These are phyloP conservation scores for Xanthorhoe designata DNA, from an alignment of 2,888 invertebrate genomes.

Conservation along the genomic window DNA sequence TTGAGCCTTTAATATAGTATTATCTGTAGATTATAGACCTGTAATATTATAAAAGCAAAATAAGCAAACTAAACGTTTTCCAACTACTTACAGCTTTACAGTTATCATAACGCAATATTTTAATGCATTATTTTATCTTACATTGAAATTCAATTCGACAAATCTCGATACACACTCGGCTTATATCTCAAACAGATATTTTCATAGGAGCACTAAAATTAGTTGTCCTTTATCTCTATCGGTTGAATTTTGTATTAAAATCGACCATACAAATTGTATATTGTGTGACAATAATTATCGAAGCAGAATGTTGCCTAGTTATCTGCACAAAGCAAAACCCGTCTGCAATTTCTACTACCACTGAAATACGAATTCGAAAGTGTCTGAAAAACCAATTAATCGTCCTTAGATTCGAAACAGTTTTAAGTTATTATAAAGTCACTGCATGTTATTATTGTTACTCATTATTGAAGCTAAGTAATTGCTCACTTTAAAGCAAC, in stretches of 20 bases:
- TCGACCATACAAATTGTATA: conserved; percentile 55
- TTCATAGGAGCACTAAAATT: conserved; percentile 39
- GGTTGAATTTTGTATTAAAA: conserved; percentile 45
- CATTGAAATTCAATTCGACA: conserved; percentile 35
- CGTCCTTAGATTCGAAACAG: not conserved
- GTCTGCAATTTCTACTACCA: conserved; percentile 47
- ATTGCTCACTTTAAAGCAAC: too few species aligned
- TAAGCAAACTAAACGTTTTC: conserved; percentile 2
- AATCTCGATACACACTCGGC: conserved; percentile 30
- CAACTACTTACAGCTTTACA: not conserved
- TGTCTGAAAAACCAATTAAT: not conserved
- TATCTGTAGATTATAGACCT: conserved; percentile 2
- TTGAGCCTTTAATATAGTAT: conserved; percentile 28
- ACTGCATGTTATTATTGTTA: not conserved
- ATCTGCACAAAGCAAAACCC: conserved; percentile 59
- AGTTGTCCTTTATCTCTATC: conserved; percentile 39
- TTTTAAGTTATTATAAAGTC: not conserved
- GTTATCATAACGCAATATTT: conserved; percentile 1
- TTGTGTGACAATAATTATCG: conserved; percentile 62
- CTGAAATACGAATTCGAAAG: conserved; percentile 23
- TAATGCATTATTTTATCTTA: conserved; percentile 24
- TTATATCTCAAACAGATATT: conserved; percentile 37
- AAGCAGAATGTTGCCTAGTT: conserved; percentile 56
- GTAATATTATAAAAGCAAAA: not conserved
- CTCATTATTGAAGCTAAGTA: not conserved